Conservation (phyloP, 1,140 invertebrate genomes). For the Phthorimaea operculella region DNA sequence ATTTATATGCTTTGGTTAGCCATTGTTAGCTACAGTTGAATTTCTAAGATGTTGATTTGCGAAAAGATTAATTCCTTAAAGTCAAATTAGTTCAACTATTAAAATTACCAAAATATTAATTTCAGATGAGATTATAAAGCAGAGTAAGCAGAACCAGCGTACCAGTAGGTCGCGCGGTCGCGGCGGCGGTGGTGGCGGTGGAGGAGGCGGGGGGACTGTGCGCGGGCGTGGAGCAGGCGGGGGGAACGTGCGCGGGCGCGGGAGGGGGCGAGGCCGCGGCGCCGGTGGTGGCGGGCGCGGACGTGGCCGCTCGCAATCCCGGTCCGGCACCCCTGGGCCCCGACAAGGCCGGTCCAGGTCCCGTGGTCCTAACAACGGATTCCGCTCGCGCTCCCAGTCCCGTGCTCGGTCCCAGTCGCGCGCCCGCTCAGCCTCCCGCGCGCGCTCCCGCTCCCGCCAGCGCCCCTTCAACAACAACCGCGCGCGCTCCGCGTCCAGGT, state of each 20-base stretch:
- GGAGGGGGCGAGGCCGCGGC: constrained; percentile 18
- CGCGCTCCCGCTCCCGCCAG: constrained; percentile 40
- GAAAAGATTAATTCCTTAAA: too few relatives aligned
- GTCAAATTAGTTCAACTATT: too few relatives aligned
- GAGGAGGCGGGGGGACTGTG: constrained; percentile 23
- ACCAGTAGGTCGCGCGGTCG: constrained; percentile 36
- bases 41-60: too few relatives aligned
- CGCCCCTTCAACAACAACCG: constrained; percentile 36
- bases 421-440: constrained; percentile 25
- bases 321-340: constrained; percentile 22
- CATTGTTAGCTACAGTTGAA: too few relatives aligned
- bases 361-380: constrained; percentile 21
- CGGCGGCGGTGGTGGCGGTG: constrained; percentile 21
- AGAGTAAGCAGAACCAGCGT: constrained; percentile 36
- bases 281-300: constrained; percentile 30
- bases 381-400: constrained; percentile 28
- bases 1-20: too few relatives aligned
- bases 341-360: constrained; percentile 36
- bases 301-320: constrained; percentile 26
- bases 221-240: constrained; percentile 14
- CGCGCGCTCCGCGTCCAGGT: constrained; percentile 39
- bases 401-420: constrained; percentile 20
- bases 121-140: constrained; percentile 56
- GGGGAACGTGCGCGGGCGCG: constrained; percentile 34
- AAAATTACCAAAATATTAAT: constrained; percentile 1